Evolutionary conservation across 2,888 invertebrate genomes (phyloP), one percentile per base, ranked within the genome.

Genomic region (Eubasilissa splendida): DNA sequence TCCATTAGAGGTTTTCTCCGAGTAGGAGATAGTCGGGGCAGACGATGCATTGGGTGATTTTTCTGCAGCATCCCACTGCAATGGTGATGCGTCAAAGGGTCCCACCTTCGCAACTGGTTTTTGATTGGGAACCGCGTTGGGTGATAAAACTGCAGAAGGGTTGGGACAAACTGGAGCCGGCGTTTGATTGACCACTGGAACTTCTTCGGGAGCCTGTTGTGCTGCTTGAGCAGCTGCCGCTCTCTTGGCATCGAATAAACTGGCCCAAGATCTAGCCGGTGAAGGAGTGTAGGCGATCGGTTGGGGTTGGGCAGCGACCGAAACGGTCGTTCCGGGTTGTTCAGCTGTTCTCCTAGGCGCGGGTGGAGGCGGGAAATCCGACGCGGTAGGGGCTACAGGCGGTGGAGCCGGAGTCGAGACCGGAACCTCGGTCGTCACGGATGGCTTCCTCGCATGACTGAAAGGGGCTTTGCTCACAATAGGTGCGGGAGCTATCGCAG

Each of bases 221-320:
- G 56, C 8, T 1, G 53, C 63, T 7, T 70, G 59, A 60, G 54
- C 52, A 14, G 31, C 22, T 9, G 54, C 54, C 0, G 86, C 76
- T 84, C 89, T 89, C 80, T 85, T 90, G 81, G 83, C 86, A 3
- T 89, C 91, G 87, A 94, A 94, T 14, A 94, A 86, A 87, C 94
- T 93, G 1, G 94, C 94, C 94, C 94, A 94, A 0, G 94, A 93
- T 75, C 92, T 90, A 82, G 91, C 88, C 22, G 90, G 86, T 86
- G 86, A 70, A 85, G 86, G 52, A 86, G 86, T 80, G 5, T 54
- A 33, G 0, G 90, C 2, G 88, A 89, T 80, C 88, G 90, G 4
- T 60, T 70, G 77, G 8, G 50, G 54, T 54, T 52, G 76, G 59
- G 59, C 9, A 4, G 60, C 56, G n/a, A 60, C 53, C 0, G 73